Percentiles rank a stretch among this genome's conserved stretches.
Evolutionary conservation across 1,140 invertebrate species (phyloP).

Genomic region (Amphibalanus amphitrite): DNA sequence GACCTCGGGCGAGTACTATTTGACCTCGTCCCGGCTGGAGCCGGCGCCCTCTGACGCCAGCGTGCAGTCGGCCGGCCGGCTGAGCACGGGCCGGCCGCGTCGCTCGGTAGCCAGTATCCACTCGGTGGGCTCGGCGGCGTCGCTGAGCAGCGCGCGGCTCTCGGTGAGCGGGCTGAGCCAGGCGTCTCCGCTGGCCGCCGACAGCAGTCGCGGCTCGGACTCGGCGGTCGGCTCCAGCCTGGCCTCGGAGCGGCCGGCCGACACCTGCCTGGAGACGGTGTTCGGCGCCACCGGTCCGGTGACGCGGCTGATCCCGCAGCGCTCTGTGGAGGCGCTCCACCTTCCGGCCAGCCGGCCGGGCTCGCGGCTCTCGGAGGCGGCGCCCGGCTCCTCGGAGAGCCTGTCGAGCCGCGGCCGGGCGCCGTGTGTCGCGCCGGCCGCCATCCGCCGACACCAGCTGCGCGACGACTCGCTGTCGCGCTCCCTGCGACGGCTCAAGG

Average conservation of each 20-base stretch:
- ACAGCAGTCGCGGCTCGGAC: not conserved
- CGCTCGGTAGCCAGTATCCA: too few species aligned
- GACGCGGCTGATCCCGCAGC: not conserved
- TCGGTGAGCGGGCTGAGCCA: not conserved
- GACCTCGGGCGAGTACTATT: too few species aligned
- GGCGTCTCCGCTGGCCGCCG: not conserved
- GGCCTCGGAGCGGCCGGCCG: not conserved
- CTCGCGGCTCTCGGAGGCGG: not conserved
- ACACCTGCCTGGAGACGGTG: constrained; percentile 4
- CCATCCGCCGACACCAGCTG: not conserved
- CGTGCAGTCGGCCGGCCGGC: not conserved
- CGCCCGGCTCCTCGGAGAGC: not conserved
- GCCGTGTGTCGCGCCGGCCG: not conserved
- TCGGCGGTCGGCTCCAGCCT: not conserved
- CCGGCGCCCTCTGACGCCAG: not conserved
- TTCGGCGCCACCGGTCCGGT: not conserved
- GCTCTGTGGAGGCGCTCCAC: constrained; percentile 2
- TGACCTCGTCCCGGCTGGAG: not conserved
- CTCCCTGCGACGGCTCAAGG: not conserved
- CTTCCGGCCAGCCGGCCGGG: not conserved
- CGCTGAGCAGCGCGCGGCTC: not conserved
- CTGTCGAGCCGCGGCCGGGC: not conserved
- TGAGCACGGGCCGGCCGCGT: too few species aligned
- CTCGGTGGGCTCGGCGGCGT: not conserved
- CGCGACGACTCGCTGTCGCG: constrained; percentile 3